phyloP scores from a whole-genome alignment of 2,113 vertebrate species.

The Microtus pennsylvanicus region DNA sequence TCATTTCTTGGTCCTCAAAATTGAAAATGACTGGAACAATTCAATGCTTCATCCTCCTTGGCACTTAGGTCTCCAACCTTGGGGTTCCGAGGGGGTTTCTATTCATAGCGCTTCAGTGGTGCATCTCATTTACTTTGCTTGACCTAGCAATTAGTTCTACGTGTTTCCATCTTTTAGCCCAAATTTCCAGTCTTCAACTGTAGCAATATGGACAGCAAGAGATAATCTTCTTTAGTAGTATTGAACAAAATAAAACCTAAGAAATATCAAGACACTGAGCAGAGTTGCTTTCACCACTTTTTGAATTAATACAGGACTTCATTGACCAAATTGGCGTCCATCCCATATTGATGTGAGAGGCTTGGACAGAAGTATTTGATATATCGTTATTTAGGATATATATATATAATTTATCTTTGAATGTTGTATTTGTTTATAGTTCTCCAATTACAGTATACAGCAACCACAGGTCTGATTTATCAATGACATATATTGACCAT shows the following conservation, averaged over 20 bases:
- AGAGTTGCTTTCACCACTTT: not conserved
- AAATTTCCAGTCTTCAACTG: slow-evolving; percentile 39
- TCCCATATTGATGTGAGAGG: not conserved
- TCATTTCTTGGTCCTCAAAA: slow-evolving; percentile 63
- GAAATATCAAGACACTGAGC: slow-evolving; percentile 43
- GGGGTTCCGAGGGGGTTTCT: slow-evolving; percentile 43
- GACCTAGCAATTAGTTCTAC: slow-evolving; percentile 54
- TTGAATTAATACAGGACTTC: not conserved
- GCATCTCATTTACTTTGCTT: slow-evolving; percentile 61
- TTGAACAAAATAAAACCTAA: not conserved
- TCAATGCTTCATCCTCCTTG: slow-evolving; percentile 35
- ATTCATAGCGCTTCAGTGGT: slow-evolving; percentile 37
- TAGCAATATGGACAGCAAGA: slow-evolving; percentile 36
- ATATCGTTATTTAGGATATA: not conserved
- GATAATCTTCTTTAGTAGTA: slow-evolving; percentile 36
- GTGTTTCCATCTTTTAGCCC: slow-evolving; percentile 10
- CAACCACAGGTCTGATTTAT: not conserved
- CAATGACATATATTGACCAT: not conserved
- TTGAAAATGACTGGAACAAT: slow-evolving; percentile 57
- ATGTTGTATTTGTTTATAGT: not conserved
- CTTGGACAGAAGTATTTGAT: not conserved
- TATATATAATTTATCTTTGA: not conserved
- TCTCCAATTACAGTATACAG: not conserved
- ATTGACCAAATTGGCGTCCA: not conserved
- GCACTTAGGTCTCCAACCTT: slow-evolving; percentile 23